Percentiles rank a stretch among this genome's conserved stretches.
These are phyloP conservation scores for Narcine bancroftii DNA, from an alignment of 2,113 vertebrate species.

Conservation along the genomic window DNA sequence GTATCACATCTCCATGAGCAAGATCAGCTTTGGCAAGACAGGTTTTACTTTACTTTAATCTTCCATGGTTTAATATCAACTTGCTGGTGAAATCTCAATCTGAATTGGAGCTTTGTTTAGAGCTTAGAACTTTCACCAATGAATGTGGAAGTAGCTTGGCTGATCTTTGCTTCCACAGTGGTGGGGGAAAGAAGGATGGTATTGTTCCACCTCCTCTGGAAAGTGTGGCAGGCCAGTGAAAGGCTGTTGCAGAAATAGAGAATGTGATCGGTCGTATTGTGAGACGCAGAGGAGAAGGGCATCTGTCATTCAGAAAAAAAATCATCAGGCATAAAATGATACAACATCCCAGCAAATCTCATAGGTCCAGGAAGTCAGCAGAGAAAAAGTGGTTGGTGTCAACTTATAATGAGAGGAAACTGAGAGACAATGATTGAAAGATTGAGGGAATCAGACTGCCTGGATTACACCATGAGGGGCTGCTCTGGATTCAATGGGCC, in stretches of 20 bases:
- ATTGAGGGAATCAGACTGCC: no score
- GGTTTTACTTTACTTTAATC: neutral
- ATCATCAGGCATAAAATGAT: neutral
- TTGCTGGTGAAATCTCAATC: neutral
- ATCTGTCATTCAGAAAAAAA: neutral
- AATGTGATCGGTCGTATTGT: neutral
- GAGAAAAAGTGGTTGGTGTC: no score
- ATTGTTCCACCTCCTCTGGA: no score
- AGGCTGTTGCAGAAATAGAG: neutral
- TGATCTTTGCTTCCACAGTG: no score
- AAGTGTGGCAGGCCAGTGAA: no score
- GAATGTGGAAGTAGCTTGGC: neutral
- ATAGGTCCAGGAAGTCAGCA: neutral
- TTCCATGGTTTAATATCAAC: neutral
- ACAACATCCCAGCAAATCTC: neutral
- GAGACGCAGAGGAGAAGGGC: neutral
- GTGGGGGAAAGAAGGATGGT: no score
- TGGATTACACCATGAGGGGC: no score
- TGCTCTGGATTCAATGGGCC: no score
- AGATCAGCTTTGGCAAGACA: neutral
- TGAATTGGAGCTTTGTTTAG: neutral
- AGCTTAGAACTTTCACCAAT: neutral
- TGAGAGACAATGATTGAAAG: no score
- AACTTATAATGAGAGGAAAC: no score
- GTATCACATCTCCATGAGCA: no score